Conservation (phyloP, 1,140 invertebrate species). For the Microplitis mediator region DNA sequence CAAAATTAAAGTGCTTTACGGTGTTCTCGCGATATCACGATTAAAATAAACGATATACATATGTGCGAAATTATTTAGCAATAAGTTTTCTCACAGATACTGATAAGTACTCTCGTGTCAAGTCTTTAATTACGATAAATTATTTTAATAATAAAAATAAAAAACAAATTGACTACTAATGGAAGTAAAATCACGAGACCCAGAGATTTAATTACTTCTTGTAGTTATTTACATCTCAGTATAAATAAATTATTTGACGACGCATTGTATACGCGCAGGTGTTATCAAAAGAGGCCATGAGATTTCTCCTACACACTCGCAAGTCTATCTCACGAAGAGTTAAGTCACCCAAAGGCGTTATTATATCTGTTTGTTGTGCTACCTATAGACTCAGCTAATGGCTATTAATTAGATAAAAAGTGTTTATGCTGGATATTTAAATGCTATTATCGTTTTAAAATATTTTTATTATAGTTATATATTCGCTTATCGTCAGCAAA, state of each 20-base stretch:
- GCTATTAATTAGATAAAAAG: conserved; percentile 52
- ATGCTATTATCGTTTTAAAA: conserved; percentile 43
- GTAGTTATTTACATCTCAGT: background rate
- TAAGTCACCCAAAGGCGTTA: conserved; percentile 19
- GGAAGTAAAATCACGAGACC: too few relatives aligned
- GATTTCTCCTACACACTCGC: conserved; percentile 24
- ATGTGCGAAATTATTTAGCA: background rate
- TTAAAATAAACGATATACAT: conserved; percentile 26
- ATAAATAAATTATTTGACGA: conserved; percentile 2
- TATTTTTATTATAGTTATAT: conserved; percentile 26
- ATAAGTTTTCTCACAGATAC: background rate
- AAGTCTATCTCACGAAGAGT: background rate
- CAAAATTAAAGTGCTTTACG: conserved; percentile 47
- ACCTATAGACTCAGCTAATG: conserved; percentile 41
- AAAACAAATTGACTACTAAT: too few relatives aligned
- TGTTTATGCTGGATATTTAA: conserved; percentile 38
- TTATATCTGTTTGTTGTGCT: too few relatives aligned
- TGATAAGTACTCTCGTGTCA: too few relatives aligned
- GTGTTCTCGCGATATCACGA: conserved; percentile 39
- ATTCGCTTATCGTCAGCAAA: background rate
- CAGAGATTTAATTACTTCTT: background rate
- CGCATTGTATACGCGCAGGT: conserved; percentile 27
- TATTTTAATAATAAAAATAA: background rate
- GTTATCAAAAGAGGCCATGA: conserved; percentile 34
- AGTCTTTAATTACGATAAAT: too few relatives aligned